A percentile compares a stretch with the other conserved stretches of the same genome.
Conservation (phyloP, 2,113 vertebrate genomes). For the Coturnix japonica region DNA sequence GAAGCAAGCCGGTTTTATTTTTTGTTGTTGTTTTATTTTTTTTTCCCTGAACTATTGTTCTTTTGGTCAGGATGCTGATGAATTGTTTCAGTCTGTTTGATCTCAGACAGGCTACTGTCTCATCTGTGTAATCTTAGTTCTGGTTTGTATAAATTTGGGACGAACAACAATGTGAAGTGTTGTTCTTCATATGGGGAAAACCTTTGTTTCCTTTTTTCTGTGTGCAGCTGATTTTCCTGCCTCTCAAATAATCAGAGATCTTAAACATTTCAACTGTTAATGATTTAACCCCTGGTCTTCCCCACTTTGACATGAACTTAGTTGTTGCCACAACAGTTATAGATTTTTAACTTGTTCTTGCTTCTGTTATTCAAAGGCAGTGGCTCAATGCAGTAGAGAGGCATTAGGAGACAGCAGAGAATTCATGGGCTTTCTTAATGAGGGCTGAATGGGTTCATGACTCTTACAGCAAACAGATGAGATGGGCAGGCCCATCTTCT, state of each 20-base stretch:
- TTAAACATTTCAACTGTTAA: background rate
- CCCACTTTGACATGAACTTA: background rate
- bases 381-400: background rate
- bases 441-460: background rate
- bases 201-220: background rate
- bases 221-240: background rate
- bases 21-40: background rate
- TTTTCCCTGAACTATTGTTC: background rate
- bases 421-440: background rate
- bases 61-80: background rate
- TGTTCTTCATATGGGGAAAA: background rate
- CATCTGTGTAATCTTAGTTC: background rate
- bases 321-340: background rate
- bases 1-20: background rate
- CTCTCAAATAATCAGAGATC: background rate
- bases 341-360: background rate
- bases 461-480: background rate
- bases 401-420: background rate
- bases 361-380: background rate
- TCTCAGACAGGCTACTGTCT: background rate
- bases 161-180: background rate
- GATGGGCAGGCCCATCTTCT: background rate
- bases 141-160: background rate
- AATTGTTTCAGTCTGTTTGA: background rate
- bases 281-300: background rate